These are phyloP conservation scores for Luehdorfia chinensis DNA, from an alignment of 1,140 invertebrate genomes.

Conservation along the genomic window DNA sequence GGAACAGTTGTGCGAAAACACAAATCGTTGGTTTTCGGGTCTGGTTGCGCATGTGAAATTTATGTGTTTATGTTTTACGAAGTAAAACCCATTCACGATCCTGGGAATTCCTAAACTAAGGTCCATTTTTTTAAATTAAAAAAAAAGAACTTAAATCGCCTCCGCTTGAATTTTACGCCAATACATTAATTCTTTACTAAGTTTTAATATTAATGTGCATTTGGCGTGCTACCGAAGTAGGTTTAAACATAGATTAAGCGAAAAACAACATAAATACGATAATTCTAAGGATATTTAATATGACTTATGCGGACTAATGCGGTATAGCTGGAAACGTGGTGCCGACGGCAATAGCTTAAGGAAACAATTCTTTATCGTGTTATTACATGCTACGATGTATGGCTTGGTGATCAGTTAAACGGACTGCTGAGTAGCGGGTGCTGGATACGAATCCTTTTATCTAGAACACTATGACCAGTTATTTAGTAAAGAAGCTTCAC, in stretches of 20 bases:
- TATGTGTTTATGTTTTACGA: too few species aligned
- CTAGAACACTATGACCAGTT: too few species aligned
- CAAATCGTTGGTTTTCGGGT: too few species aligned
- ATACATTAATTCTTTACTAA: slow-evolving; percentile 40
- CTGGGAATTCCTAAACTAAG: too few species aligned
- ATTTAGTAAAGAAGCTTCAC: too few species aligned
- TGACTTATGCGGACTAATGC: slow-evolving; percentile 6
- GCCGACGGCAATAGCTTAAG: slow-evolving; percentile 1
- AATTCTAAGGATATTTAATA: slow-evolving; percentile 4
- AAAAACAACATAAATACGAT: slow-evolving; percentile 48
- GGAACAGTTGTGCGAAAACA: too few species aligned
- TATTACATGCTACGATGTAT: slow-evolving; percentile 1
- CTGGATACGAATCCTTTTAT: too few species aligned
- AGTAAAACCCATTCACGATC: too few species aligned
- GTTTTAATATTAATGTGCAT: slow-evolving; percentile 66
- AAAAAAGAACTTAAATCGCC: slow-evolving; percentile 11
- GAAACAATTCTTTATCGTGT: slow-evolving; percentile 14
- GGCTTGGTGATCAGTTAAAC: too few species aligned
- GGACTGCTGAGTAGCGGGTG: too few species aligned
- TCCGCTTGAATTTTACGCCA: slow-evolving; percentile 23
- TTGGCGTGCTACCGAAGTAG: slow-evolving; percentile 51
- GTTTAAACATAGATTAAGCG: slow-evolving; percentile 55
- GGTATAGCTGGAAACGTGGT: not conserved
- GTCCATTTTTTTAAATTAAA: too few species aligned
- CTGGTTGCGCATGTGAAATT: too few species aligned